Base-by-base conservation (phyloP, 2,888 invertebrate genomes). In the Aproaerema taeniolella region DNA sequence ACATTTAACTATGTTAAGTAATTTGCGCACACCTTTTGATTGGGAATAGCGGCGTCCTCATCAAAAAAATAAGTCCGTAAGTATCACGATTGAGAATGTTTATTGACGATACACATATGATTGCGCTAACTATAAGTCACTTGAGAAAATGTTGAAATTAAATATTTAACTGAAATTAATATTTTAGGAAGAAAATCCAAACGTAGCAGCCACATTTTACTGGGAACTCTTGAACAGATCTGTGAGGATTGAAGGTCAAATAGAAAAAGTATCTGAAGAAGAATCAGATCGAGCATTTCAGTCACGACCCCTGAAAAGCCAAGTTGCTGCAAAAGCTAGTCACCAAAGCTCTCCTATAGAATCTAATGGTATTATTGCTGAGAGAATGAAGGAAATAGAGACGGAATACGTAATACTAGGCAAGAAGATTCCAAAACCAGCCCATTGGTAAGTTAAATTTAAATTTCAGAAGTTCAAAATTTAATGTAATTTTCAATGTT, bases 191-290 rank as follows among this genome's bases (percentile, higher is more conserved):
- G 89, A 89, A 59, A 99, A 99, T 80, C 94, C 96, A 5, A 90
- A 92, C 71, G 98, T 94, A 20, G 94, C 97, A 8, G 87, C 97
- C 52, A 93, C 96, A 45, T 95, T 99, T 67, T 98, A 96, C 67
- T 99, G 99, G 99, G 93, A 94, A 57, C 88, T 92, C 2, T 73
- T 95, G 10, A 91, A 91, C 51, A 89, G 95, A 78, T 92, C 93
- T 34, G 91, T 99, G 6, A 90, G 98, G 50, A 92, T 99, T 53
- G 98, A 99, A 79, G 99, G 99, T 8, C 67, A 61, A 20, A 94
- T 95, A 0, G 90, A 92, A 54, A 94, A 93, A 70, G 72, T 98
- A 8, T 87, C 94, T 1, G 80, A 88, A 17, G 89, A 90, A 36
- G 94, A 94, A 49, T 95, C 97, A 0, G 90, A 91, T 1, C 87